Evolutionary conservation across 2,888 invertebrate genomes (phyloP).

Genomic region (Isoperla grammatica): DNA sequence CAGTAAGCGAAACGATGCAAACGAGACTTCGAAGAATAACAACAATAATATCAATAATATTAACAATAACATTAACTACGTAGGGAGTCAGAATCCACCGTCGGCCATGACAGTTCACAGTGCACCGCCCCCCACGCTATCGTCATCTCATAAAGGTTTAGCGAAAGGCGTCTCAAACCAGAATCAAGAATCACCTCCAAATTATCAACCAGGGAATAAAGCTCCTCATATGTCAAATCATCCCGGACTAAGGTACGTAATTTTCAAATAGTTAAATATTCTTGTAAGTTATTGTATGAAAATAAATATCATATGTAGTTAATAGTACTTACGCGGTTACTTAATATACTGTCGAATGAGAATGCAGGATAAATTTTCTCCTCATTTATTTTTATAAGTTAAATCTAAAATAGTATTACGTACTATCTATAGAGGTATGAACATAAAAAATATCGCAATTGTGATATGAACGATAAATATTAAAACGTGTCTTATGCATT

Average conservation of each 20-base stretch:
- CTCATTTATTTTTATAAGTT: too few relatives aligned
- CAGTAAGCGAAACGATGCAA: slow-evolving; percentile 37
- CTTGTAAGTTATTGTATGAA: too few relatives aligned
- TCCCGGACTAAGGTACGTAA: slow-evolving; percentile 18
- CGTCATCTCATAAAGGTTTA: slow-evolving; percentile 58
- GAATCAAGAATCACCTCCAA: slow-evolving; percentile 25
- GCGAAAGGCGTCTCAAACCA: slow-evolving; percentile 43
- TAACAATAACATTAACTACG: slow-evolving; percentile 29
- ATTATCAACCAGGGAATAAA: slow-evolving; percentile 8
- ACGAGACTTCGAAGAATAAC: slow-evolving; percentile 30
- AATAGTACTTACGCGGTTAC: too few relatives aligned
- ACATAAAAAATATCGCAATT: too few relatives aligned
- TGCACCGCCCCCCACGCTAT: slow-evolving; percentile 38
- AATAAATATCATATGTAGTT: too few relatives aligned
- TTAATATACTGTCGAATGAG: too few relatives aligned
- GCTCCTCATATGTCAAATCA: slow-evolving; percentile 10
- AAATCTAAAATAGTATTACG: too few relatives aligned
- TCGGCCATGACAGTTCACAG: slow-evolving; percentile 11
- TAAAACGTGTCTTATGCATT: too few relatives aligned
- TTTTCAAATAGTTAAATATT: too few relatives aligned
- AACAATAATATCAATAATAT: slow-evolving; percentile 29
- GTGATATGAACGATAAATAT: too few relatives aligned
- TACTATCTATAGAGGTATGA: too few relatives aligned
- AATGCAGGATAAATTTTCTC: too few relatives aligned
- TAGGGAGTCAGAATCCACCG: neutral